Conservation (phyloP, 2,113 vertebrate genomes). For the Circaetus cinerascens region DNA sequence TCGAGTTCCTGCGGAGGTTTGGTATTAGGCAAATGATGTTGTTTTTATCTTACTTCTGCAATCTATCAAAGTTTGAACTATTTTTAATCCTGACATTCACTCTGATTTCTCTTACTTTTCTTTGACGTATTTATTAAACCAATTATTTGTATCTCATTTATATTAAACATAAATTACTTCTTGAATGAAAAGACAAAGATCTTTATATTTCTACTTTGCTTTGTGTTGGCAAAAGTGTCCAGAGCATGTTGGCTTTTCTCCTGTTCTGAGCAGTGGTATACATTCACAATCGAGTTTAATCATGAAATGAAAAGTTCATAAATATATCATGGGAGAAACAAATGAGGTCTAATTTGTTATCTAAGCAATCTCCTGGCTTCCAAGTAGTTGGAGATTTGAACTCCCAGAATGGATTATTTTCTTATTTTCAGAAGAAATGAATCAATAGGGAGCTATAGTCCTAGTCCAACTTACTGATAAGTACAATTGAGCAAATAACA, state of each 20-base stretch:
- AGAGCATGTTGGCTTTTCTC: background rate
- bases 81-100: background rate
- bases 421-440: slow-evolving; percentile 11
- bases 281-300: background rate
- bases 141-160: background rate
- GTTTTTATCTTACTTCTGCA: background rate
- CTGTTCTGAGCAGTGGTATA: background rate
- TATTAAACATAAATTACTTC: background rate
- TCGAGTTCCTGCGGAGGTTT: background rate
- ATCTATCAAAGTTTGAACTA: background rate
- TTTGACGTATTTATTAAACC: background rate
- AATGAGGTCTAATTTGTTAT: background rate
- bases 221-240: background rate
- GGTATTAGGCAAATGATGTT: background rate
- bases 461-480: background rate
- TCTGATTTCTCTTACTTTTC: background rate
- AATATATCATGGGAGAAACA: background rate
- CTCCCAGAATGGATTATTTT: background rate
- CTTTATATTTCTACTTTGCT: background rate
- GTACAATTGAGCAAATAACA: background rate
- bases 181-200: background rate
- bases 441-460: background rate
- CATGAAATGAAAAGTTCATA: slow-evolving; percentile 12
- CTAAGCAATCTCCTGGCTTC: slow-evolving; percentile 1
- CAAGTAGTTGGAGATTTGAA: background rate